These are phyloP conservation scores for Spea multiplicata DNA, from an alignment of 2,113 vertebrate species.

Conservation along the genomic window DNA sequence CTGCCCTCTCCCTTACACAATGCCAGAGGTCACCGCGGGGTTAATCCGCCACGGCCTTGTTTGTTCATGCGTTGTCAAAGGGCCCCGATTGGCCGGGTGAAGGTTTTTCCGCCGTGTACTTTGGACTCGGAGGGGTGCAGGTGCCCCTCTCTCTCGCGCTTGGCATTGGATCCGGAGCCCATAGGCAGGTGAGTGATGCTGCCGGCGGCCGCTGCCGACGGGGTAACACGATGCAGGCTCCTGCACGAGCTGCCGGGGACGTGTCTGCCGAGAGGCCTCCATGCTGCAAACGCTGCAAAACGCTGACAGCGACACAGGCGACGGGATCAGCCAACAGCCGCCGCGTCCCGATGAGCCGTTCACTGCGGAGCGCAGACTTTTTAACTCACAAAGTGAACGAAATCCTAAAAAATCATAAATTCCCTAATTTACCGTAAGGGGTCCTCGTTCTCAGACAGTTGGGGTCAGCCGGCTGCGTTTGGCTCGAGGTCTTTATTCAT, in stretches of 20 bases:
- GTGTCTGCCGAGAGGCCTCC: not conserved
- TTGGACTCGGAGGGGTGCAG: slow-evolving; percentile 18
- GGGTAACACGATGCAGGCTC: too few species aligned
- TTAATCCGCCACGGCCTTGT: slow-evolving; percentile 25
- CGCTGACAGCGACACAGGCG: not conserved
- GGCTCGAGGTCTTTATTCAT: too few species aligned
- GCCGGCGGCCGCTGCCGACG: not conserved
- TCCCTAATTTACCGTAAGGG: too few species aligned
- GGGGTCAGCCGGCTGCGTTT: too few species aligned
- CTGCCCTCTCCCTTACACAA: slow-evolving; percentile 3
- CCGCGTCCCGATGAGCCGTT: too few species aligned
- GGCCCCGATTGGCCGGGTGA: not conserved
- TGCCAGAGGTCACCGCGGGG: slow-evolving; percentile 35
- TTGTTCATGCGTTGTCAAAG: slow-evolving; percentile 13
- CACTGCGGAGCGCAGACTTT: too few species aligned
- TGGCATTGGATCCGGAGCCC: slow-evolving; percentile 18
- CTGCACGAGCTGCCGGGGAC: not conserved
- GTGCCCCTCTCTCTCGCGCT: slow-evolving; percentile 2
- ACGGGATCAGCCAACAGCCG: too few species aligned
- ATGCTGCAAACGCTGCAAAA: not conserved
- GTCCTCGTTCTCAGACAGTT: too few species aligned
- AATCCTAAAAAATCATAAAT: too few species aligned
- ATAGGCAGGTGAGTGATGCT: slow-evolving; percentile 21
- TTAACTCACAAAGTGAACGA: too few species aligned
- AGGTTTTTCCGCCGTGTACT: slow-evolving; percentile 3